Percentiles rank a stretch among this genome's conserved stretches.
phyloP scores from a whole-genome alignment of 2,113 vertebrate species.

The Pelecanoides urinatrix region DNA sequence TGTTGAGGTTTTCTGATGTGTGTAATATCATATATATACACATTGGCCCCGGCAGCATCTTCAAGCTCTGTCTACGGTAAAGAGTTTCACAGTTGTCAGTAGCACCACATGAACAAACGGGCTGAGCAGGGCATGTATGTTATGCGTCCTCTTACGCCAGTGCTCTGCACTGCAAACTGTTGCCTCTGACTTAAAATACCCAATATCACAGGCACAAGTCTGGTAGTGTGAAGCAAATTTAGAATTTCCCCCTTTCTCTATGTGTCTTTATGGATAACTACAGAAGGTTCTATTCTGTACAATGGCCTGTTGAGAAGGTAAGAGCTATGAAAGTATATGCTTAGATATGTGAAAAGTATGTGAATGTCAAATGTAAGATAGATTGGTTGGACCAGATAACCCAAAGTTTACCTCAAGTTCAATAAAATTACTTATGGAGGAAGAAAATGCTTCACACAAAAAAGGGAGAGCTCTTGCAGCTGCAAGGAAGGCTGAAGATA shows the following conservation, averaged over 20 bases:
- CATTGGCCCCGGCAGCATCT: neutral
- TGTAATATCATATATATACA: neutral
- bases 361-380: neutral
- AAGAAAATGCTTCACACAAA: neutral
- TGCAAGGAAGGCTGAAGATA: neutral
- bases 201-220: neutral
- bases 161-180: neutral
- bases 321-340: neutral
- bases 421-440: neutral
- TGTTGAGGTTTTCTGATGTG: neutral
- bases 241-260: neutral
- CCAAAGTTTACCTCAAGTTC: neutral
- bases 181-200: neutral
- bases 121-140: neutral
- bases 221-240: neutral
- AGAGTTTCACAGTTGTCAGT: neutral
- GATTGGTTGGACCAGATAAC: neutral
- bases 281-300: conserved; percentile 14
- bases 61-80: neutral
- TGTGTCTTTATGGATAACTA: neutral
- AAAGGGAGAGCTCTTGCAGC: neutral
- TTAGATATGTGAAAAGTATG: neutral
- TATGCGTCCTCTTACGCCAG: neutral
- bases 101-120: neutral
- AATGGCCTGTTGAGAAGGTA: neutral